Evolutionary conservation across 1,140 invertebrate species (phyloP), one percentile per base, ranked within the genome.

Genomic region (Pseudomyrmex pallidus): DNA sequence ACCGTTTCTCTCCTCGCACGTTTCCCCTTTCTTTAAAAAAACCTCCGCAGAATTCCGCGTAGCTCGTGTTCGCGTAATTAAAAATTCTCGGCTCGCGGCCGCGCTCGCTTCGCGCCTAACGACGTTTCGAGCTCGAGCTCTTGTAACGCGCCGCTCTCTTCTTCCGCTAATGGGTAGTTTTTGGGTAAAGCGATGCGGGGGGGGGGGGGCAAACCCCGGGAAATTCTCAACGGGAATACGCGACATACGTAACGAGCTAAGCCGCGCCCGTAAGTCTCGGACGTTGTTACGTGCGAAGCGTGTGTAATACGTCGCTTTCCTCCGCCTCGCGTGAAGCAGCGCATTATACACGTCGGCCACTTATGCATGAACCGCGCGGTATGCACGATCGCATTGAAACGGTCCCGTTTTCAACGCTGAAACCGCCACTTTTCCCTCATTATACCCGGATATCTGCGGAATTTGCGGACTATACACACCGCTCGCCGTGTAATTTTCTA

Each of bases 161-260:
- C 66, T 35, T 35, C 35, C 35, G 35, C 35, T 50, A 78, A 78
- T 77, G 74, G 64, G 22, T 52, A 80, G 66, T 72, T 72, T 72
- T 80, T 80, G 64, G 64, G 44, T 22, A 70, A 72, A 68, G 5
- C n/a, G 46, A 10, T 17, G 44, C 22, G 22, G 50, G 20, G 1
- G 20, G 20, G 1, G 0, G 20, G 20, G 20, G 1, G 1, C 48
- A 20, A 2, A 12, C 20, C 22, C 20, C 22, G 64, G 59, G 63
- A 52, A 44, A 80, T 70, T 59, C 44, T 48, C 66, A 35, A 35
- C 35, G 44, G 20, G 20, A 15, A 61, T 59, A 50, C 44, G 66
- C 76, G 54, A 67, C 50, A 68, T 66, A 77, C 52, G 63, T 67
- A 77, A 77, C 63, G 74, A 77, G 74, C 50, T 56, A 77, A 77